Conservation (phyloP, 2,113 vertebrate genomes). For the Rhadina sibilatrix region DNA sequence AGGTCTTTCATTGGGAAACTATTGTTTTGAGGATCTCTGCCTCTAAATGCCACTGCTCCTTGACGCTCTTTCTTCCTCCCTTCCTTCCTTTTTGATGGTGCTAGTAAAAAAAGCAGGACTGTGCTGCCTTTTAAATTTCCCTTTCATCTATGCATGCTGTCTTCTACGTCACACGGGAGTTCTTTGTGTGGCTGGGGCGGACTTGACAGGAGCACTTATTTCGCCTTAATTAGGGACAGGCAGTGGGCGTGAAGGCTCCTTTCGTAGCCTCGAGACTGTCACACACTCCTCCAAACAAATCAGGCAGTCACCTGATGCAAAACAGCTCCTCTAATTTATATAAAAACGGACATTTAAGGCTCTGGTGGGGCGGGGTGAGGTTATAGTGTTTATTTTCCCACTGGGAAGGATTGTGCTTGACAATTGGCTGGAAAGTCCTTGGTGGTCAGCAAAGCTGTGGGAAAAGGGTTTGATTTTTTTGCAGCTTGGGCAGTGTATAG, state of each 20-base stretch:
- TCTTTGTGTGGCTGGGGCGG: not conserved
- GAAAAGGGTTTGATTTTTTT: not conserved
- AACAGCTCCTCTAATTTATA: not conserved
- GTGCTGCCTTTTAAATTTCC: not conserved
- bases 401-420: not conserved
- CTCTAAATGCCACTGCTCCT: not conserved
- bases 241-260: not conserved
- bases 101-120: not conserved
- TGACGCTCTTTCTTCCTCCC: not conserved
- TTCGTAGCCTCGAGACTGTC: not conserved
- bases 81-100: not conserved
- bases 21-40: not conserved
- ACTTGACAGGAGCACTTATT: not conserved
- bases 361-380: accelerated
- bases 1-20: not conserved
- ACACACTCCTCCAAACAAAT: not conserved
- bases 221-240: not conserved
- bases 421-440: not conserved
- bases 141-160: not conserved
- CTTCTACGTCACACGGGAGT: not conserved
- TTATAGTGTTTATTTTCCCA: not conserved
- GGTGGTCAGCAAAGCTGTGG: not conserved
- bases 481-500: not conserved
- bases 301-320: not conserved
- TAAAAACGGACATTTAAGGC: not conserved